Evolutionary conservation across 2,113 vertebrate species (phyloP).

Genomic region (Aythya baeri): DNA sequence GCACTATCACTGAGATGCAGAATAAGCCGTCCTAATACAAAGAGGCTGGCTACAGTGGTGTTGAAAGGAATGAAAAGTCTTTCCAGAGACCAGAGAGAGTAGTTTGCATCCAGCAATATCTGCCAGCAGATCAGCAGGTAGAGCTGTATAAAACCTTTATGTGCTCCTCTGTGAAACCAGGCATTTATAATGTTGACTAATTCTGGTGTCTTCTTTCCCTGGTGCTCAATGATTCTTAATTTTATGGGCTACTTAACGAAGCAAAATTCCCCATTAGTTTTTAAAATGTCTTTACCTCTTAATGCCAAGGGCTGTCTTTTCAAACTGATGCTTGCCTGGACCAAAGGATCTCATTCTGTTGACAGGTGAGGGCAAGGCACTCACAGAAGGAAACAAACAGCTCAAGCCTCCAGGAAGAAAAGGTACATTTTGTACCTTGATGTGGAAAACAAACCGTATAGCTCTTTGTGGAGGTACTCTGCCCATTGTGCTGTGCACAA

Average conservation of each 20-base stretch:
- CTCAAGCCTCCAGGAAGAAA: not conserved
- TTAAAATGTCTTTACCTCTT: conserved; percentile 3
- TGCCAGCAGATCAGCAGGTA: conserved; percentile 23
- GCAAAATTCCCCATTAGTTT: conserved; percentile 25
- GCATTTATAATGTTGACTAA: conserved; percentile 36
- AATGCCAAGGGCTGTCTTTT: not conserved
- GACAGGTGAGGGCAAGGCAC: not conserved
- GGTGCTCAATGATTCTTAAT: conserved; percentile 22
- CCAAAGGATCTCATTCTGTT: not conserved
- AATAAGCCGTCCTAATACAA: not conserved
- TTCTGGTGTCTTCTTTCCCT: not conserved
- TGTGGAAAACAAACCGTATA: not conserved
- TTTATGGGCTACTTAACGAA: conserved; percentile 47
- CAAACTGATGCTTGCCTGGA: not conserved
- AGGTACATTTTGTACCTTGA: not conserved
- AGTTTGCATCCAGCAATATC: not conserved
- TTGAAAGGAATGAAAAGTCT: not conserved
- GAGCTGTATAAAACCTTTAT: conserved; percentile 4
- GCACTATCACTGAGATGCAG: not conserved
- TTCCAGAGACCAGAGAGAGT: not conserved
- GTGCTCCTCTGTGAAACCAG: conserved; percentile 34
- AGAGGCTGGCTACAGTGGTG: not conserved
- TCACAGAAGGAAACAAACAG: not conserved
- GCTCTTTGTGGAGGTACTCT: not conserved
- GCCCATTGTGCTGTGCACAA: not conserved